Evolutionary conservation across 2,888 invertebrate species (phyloP), one percentile per base, ranked within the genome.

Genomic region (Coecobrya sp.): DNA sequence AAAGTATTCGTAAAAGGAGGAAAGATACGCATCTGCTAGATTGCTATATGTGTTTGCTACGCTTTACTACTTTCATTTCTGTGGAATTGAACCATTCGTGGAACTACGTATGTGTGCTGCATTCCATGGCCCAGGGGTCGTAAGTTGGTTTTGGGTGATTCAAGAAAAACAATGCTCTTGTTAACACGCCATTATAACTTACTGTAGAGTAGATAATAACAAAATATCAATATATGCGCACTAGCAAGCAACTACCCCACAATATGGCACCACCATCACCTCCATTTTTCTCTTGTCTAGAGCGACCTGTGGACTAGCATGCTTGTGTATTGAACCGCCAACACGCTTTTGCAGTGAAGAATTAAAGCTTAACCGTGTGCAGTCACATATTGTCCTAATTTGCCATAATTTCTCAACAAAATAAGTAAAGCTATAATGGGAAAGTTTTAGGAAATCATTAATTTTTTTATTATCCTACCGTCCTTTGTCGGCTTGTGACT

Each of bases 131-230:
- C n/a, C 7, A 36, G 36, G 3, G n/a, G n/a, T 36, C n/a, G 30
- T 4, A 16, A 36, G 36, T 27, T n/a, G 49, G 81, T 52, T 81
- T 89, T 82, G 11, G 70, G 82, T 70, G 82, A 89, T 82, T 89
- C 68, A 82, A 65, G 82, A 55, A 89, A 89, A 89, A 89, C 89
- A 89, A 89, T 82, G 89, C 70, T 45, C 89, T 89, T 89, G 89
- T 89, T 89, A 89, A 89, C 89, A 89, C 76, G 79, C 89, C 42
- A 82, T 89, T 82, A 89, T 68, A 89, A 68, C 70, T 82, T 55
- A 79, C 81, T 70, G 55, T 70, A 81, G 10, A n/a, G 30, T 36
- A 27, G 11, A 13, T 59, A 65, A 22, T 59, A 36, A 36, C 36
- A 36, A 36, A 4, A 36, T n/a, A n/a, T n/a, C n/a, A n/a, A n/a